These are phyloP conservation scores for Amphipoea lucens DNA, from an alignment of 2,888 invertebrate species.

Conservation along the genomic window DNA sequence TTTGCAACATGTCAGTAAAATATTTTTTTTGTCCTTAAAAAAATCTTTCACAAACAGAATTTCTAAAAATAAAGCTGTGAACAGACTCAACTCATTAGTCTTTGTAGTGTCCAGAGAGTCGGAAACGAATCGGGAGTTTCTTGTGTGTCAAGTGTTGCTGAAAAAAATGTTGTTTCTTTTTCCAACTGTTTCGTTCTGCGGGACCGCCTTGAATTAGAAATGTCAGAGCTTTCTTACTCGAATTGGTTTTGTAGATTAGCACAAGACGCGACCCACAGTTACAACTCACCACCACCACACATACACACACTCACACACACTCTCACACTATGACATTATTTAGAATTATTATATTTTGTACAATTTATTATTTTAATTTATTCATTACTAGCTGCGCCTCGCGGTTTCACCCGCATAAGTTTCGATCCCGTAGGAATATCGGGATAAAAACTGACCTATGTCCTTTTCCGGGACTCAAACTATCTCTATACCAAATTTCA, in stretches of 20 bases:
- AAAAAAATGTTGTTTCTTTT: constrained; percentile 18
- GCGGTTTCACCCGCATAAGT: too few relatives aligned
- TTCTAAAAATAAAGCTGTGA: constrained; percentile 44
- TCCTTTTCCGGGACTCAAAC: too few relatives aligned
- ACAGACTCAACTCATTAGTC: constrained; percentile 48
- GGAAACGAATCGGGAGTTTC: constrained; percentile 24
- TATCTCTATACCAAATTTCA: too few relatives aligned
- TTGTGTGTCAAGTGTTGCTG: constrained; percentile 34
- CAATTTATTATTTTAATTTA: too few relatives aligned
- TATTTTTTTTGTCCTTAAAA: constrained; percentile 18
- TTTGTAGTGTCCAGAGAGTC: constrained; percentile 38
- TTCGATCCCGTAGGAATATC: too few relatives aligned
- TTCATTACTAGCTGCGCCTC: too few relatives aligned
- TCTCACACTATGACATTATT: too few relatives aligned
- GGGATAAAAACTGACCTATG: too few relatives aligned
- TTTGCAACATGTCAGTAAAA: not conserved
- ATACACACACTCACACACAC: too few relatives aligned
- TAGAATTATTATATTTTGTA: too few relatives aligned
- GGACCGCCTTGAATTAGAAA: not conserved
- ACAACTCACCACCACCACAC: too few relatives aligned
- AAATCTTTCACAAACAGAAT: constrained; percentile 19
- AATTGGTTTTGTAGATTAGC: not conserved
- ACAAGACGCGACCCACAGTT: too few relatives aligned
- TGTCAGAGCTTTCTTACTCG: not conserved
- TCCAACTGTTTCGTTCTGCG: not conserved